Base-by-base conservation (phyloP, 2,888 invertebrate genomes). In the Drosophila kuntzei region DNA sequence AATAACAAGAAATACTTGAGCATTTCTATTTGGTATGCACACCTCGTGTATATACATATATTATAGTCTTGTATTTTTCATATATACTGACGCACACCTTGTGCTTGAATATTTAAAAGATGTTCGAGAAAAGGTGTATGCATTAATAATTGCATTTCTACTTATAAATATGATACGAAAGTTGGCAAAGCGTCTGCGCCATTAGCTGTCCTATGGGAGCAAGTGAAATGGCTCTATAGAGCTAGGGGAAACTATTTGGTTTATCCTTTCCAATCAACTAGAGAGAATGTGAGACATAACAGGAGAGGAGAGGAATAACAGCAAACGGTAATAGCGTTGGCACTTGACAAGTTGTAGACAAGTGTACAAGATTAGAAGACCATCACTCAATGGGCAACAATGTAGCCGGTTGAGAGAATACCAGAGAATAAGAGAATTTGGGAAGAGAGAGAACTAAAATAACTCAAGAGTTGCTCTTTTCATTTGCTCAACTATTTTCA, bases 91-190 rank as follows among this genome's bases (percentile, higher is more conserved):
- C 41, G 51, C 44, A 58, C 70, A 69, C 76, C 76, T 75, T 79
- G 75, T 47, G 58, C 18, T 57, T 59, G 39, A 63, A 47, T 51
- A 29, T 57, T 63, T 53, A 2, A 51, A 55, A 27, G 39, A 46
- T 68, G 44, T 68, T 68, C 39, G 18, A 32, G 18, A 32, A 51
- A 79, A 77, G 72, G 64, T 69, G 78, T 66, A 50, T 78, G 78
- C 78, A 78, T 73, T 78, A 76, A 64, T 73, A 77, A 76, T 77
- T 77, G 77, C 80, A 77, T 79, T 79, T 82, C 63, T 55, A 71
- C 63, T 60, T 86, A 82, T 73, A 86, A 82, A 85, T 84, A 88
- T 83, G 70, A 88, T 71, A 72, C 64, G 61, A 72, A 67, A 62
- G 29, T 67, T 71, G 57, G 49, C 64, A 62, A 67, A 22, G 72